Percentiles rank a stretch among this genome's conserved stretches.
Evolutionary conservation across 1,140 invertebrate species (phyloP).

Genomic region (Gonatopus flavifemur): DNA sequence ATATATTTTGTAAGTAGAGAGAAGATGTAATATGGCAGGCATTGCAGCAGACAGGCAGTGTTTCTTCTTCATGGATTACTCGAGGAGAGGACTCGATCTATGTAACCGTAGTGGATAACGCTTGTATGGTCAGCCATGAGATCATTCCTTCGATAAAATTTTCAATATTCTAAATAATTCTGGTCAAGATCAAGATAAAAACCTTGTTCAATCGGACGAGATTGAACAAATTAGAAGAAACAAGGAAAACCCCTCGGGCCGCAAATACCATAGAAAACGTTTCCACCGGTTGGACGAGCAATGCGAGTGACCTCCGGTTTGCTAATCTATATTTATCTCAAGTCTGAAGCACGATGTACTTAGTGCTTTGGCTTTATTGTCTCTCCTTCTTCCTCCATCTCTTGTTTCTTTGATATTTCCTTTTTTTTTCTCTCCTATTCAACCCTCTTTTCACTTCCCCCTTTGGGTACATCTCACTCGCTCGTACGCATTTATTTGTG

Average conservation of each 20-base stretch:
- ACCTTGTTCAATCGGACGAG: not conserved
- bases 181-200: not conserved
- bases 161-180: not conserved
- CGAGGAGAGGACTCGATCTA: too few species aligned
- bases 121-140: not conserved
- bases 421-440: conserved; percentile 34
- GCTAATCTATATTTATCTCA: conserved; percentile 52
- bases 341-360: conserved; percentile 42
- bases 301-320: conserved; percentile 52
- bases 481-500: conserved; percentile 35
- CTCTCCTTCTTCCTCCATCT: conserved; percentile 11
- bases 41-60: too few species aligned
- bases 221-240: not conserved
- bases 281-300: conserved; percentile 34
- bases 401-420: too few species aligned
- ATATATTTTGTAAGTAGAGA: too few species aligned
- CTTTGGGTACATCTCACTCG: conserved; percentile 16
- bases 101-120: too few species aligned
- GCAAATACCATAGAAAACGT: conserved; percentile 29
- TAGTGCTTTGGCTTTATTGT: conserved; percentile 47
- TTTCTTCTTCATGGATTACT: too few species aligned
- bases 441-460: conserved; percentile 18
- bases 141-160: not conserved
- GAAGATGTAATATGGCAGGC: too few species aligned
- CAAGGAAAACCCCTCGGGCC: too few species aligned